These are phyloP conservation scores for Brachyhypopomus gauderio DNA, from an alignment of 2,113 vertebrate genomes.

Conservation along the genomic window DNA sequence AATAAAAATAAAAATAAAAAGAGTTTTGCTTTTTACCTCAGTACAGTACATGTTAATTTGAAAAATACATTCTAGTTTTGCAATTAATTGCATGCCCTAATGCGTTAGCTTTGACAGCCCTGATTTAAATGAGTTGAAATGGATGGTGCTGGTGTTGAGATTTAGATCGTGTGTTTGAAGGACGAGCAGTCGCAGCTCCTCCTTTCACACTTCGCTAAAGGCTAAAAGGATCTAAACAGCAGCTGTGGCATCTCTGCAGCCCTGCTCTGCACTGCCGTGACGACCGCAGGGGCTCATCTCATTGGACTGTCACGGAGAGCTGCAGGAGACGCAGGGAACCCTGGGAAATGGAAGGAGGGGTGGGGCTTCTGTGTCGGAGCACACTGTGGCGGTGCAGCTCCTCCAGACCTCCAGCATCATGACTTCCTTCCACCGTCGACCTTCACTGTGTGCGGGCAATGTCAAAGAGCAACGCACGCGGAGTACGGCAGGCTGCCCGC, in stretches of 20 bases:
- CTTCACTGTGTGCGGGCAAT: conserved; percentile 65
- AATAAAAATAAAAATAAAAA: too few species aligned
- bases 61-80: too few species aligned
- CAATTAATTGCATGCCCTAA: too few species aligned
- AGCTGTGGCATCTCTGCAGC: neutral
- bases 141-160: neutral
- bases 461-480: conserved; percentile 55
- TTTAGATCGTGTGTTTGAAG: too few species aligned
- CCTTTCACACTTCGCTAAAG: neutral
- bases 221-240: conserved; percentile 41
- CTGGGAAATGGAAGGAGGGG: neutral
- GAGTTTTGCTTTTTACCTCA: too few species aligned
- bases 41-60: too few species aligned
- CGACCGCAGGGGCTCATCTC: too few species aligned
- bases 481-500: conserved; percentile 5
- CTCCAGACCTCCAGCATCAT: conserved; percentile 17
- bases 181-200: too few species aligned
- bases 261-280: too few species aligned
- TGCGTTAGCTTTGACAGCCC: too few species aligned
- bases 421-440: conserved; percentile 48
- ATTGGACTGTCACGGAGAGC: too few species aligned
- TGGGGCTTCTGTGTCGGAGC: conserved; percentile 41
- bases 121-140: neutral
- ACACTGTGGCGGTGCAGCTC: conserved; percentile 11
- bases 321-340: neutral